A percentile compares a stretch with the other conserved stretches of the same genome.
These are phyloP conservation scores for Protobothrops flavoviridis DNA, from an alignment of 2,113 vertebrate genomes.

Conservation along the genomic window DNA sequence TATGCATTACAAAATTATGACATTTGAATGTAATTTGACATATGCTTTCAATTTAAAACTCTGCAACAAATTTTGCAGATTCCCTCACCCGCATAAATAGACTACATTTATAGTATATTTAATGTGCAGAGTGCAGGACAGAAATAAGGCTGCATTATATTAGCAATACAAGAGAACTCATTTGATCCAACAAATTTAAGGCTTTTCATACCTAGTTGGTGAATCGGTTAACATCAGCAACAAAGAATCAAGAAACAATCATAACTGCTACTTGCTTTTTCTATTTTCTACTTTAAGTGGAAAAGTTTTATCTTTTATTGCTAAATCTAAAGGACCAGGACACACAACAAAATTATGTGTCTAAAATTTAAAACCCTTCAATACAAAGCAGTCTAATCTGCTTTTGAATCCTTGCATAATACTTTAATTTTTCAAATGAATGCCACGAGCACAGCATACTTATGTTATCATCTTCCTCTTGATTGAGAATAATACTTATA, in stretches of 20 bases:
- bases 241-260: neutral
- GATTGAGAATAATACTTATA: neutral
- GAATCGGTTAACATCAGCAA: neutral
- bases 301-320: neutral
- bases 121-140: neutral
- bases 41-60: slow-evolving; percentile 16
- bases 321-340: neutral
- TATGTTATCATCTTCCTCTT: neutral
- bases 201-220: neutral
- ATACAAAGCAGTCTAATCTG: neutral
- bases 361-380: neutral
- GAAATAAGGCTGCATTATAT: neutral
- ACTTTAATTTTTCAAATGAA: neutral
- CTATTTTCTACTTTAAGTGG: neutral
- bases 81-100: neutral
- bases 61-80: neutral
- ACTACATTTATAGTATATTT: neutral
- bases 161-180: neutral
- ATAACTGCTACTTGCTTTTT: neutral
- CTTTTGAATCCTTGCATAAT: neutral
- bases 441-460: neutral
- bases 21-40: slow-evolving; percentile 5
- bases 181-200: neutral
- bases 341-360: neutral
- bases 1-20: neutral